A percentile compares a stretch with the other conserved stretches of the same genome.
These are phyloP conservation scores for Arion vulgaris DNA, from an alignment of 1,140 invertebrate genomes.

Conservation along the genomic window DNA sequence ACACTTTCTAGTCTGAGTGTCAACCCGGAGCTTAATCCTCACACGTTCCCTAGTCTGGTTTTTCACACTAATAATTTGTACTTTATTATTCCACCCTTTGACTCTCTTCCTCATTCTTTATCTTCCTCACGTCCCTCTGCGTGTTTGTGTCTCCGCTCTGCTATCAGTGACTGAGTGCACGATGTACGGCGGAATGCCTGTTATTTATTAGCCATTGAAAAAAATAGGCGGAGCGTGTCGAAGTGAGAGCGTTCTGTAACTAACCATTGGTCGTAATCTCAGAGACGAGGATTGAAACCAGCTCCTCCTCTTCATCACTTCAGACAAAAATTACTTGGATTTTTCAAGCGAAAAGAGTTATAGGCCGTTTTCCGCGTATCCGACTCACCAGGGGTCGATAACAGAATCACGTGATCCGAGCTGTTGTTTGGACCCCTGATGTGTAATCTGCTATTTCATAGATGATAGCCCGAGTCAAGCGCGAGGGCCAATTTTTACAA, in stretches of 20 bases:
- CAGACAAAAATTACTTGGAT: neutral
- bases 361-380: neutral
- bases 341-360: conserved; percentile 12
- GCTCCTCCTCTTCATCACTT: neutral
- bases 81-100: too few relatives aligned
- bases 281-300: neutral
- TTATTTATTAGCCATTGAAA: neutral
- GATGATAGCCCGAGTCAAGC: neutral
- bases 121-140: too few relatives aligned
- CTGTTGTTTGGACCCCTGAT: neutral
- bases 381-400: neutral
- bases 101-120: neutral
- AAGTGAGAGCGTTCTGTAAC: too few relatives aligned
- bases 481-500: conserved; percentile 1
- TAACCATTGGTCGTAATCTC: neutral
- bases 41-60: neutral
- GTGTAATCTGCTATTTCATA: conserved; percentile 16
- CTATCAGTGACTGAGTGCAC: too few relatives aligned
- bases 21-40: neutral
- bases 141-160: too few relatives aligned
- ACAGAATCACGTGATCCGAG: neutral
- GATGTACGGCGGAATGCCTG: too few relatives aligned
- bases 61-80: neutral
- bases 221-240: neutral
- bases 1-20: neutral